A percentile compares a stretch with the other conserved stretches of the same genome.
Evolutionary conservation across 1,140 invertebrate species (phyloP).

Genomic region (Eueides isabella): DNA sequence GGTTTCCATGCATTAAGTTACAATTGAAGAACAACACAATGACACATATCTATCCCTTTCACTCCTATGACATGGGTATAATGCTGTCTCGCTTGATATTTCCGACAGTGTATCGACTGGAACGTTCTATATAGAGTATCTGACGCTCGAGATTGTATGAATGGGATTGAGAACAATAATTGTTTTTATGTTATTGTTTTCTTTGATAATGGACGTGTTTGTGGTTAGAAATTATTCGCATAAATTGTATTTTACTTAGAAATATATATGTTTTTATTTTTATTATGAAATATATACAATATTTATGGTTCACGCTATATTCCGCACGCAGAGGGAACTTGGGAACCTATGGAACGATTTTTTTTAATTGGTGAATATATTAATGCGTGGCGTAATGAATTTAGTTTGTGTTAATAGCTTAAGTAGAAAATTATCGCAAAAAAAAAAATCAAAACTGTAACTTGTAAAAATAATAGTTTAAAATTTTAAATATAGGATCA

Average conservation of each 20-base stretch:
- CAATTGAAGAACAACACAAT: slow-evolving; percentile 70
- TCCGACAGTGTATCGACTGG: slow-evolving; percentile 62
- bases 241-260: not conserved
- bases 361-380: too few relatives aligned
- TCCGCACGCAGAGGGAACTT: too few relatives aligned
- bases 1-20: slow-evolving; percentile 70
- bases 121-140: slow-evolving; percentile 35
- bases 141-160: slow-evolving; percentile 30
- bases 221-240: not conserved
- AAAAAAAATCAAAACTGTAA: too few relatives aligned
- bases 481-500: too few relatives aligned
- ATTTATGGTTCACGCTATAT: too few relatives aligned
- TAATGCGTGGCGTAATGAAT: too few relatives aligned
- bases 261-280: too few relatives aligned
- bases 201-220: not conserved
- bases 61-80: slow-evolving; percentile 59
- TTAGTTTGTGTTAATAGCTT: too few relatives aligned
- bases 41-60: slow-evolving; percentile 68
- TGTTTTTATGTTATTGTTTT: slow-evolving; percentile 10
- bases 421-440: too few relatives aligned
- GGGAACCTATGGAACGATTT: too few relatives aligned
- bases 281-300: too few relatives aligned
- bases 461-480: too few relatives aligned
- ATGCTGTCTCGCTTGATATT: slow-evolving; percentile 67
- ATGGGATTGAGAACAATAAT: slow-evolving; percentile 16